These are phyloP conservation scores for Dusona sp. DNA, from an alignment of 2,888 invertebrate genomes.

Conservation along the genomic window DNA sequence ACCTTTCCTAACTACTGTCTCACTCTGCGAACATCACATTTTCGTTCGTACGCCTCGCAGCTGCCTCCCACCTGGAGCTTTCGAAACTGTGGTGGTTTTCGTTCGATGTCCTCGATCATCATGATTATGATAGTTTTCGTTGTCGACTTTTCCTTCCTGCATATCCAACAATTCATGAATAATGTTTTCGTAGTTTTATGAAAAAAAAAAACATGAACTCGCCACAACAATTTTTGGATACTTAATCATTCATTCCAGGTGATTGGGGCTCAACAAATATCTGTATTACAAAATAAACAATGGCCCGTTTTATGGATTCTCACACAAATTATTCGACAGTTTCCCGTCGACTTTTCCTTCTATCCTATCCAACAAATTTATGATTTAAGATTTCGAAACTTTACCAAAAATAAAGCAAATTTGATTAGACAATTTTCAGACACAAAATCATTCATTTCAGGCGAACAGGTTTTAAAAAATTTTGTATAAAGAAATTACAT, in stretches of 20 bases:
- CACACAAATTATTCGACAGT: neutral
- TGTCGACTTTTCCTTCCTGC: slow-evolving; percentile 27
- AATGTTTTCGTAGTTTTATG: neutral
- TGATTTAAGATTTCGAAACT: too few relatives aligned
- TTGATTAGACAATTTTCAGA: neutral
- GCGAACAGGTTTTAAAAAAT: too few relatives aligned
- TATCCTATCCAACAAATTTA: too few relatives aligned
- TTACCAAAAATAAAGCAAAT: too few relatives aligned
- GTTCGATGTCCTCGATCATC: slow-evolving; percentile 58
- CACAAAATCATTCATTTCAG: neutral
- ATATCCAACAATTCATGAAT: slow-evolving; percentile 1
- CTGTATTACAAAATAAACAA: neutral
- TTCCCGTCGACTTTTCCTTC: too few relatives aligned
- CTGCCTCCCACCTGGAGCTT: slow-evolving; percentile 84
- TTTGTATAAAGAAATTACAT: too few relatives aligned
- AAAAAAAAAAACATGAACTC: neutral
- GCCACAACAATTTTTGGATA: neutral
- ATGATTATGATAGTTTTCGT: slow-evolving; percentile 46
- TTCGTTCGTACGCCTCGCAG: slow-evolving; percentile 80
- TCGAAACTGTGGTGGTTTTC: slow-evolving; percentile 60
- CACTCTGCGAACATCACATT: slow-evolving; percentile 26
- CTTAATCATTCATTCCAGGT: neutral
- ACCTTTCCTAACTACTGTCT: slow-evolving; percentile 16
- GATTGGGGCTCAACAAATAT: neutral
- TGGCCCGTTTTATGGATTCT: neutral